These are phyloP conservation scores for Nomada fabriciana DNA, from an alignment of 2,888 invertebrate genomes.

Conservation along the genomic window DNA sequence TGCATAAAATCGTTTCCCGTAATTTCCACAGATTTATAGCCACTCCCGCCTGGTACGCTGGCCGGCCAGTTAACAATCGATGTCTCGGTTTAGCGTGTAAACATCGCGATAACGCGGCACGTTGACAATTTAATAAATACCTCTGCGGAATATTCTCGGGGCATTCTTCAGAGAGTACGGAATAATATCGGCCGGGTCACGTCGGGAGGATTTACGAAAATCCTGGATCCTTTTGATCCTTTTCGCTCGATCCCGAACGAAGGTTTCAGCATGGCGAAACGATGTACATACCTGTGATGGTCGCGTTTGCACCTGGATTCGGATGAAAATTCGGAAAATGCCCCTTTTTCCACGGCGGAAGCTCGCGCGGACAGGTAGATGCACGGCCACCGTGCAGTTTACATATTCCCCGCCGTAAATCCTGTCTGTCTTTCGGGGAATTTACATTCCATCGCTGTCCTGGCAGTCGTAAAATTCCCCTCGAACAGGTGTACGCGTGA, in stretches of 20 bases:
- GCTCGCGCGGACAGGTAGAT: slow-evolving; percentile 50
- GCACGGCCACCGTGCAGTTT: slow-evolving; percentile 36
- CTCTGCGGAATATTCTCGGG: not conserved
- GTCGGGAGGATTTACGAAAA: not conserved
- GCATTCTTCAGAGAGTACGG: not conserved
- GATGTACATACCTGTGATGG: slow-evolving; percentile 8
- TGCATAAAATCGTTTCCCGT: slow-evolving; percentile 49
- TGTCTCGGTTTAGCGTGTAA: slow-evolving; percentile 22
- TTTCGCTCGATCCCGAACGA: slow-evolving; percentile 1
- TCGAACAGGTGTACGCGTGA: slow-evolving; percentile 54
- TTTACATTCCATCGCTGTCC: slow-evolving; percentile 62
- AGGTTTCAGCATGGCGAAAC: not conserved
- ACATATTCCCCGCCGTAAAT: slow-evolving; percentile 59
- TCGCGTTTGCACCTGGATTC: slow-evolving; percentile 38
- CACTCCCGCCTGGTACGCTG: not conserved
- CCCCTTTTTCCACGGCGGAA: slow-evolving; percentile 7
- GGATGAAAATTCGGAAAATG: slow-evolving; percentile 44
- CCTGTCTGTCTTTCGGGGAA: slow-evolving; percentile 59
- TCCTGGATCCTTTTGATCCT: not conserved
- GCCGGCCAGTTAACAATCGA: slow-evolving; percentile 20
- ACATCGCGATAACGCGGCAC: slow-evolving; percentile 18
- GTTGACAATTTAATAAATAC: slow-evolving; percentile 32
- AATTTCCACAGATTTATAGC: slow-evolving; percentile 42
- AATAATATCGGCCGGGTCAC: not conserved
- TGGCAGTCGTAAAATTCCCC: slow-evolving; percentile 54